Evolutionary conservation across 2,797 vertebrate genomes (phyloP).

Genomic region (Telmatherina bonti): DNA sequence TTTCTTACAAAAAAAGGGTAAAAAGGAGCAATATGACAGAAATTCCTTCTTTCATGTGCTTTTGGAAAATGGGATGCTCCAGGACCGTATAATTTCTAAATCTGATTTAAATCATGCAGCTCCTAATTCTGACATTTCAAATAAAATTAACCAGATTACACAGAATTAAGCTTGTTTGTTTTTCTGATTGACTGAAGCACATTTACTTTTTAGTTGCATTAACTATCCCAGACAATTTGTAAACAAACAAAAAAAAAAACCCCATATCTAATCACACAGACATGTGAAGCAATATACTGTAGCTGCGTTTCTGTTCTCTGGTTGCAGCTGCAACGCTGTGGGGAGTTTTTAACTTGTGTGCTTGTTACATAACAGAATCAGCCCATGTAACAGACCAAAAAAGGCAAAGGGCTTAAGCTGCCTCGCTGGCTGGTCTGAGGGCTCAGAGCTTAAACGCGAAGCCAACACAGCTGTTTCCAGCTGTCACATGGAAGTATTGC

Average conservation of each 20-base stretch:
- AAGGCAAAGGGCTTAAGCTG: slow-evolving; percentile 76
- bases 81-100: too few species aligned
- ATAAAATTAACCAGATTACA: not conserved
- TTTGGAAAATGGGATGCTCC: too few species aligned
- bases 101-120: not conserved
- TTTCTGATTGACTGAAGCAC: not conserved
- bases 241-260: not conserved
- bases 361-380: slow-evolving; percentile 74
- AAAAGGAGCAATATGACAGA: not conserved
- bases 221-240: too few species aligned
- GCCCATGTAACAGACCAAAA: slow-evolving; percentile 71
- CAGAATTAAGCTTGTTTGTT: not conserved
- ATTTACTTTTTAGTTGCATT: not conserved
- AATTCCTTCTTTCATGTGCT: too few species aligned
- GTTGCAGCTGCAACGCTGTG: slow-evolving; percentile 56
- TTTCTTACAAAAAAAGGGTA: not conserved
- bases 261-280: not conserved
- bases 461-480: slow-evolving; percentile 57
- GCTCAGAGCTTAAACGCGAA: slow-evolving; percentile 14
- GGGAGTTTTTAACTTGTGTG: slow-evolving; percentile 67
- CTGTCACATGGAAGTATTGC: slow-evolving; percentile 51
- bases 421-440: slow-evolving; percentile 40
- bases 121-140: not conserved
- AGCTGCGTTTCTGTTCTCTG: slow-evolving; percentile 43
- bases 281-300: slow-evolving; percentile 18